Conservation (phyloP, 2,113 vertebrate genomes). For the Elgaria multicarinata region DNA sequence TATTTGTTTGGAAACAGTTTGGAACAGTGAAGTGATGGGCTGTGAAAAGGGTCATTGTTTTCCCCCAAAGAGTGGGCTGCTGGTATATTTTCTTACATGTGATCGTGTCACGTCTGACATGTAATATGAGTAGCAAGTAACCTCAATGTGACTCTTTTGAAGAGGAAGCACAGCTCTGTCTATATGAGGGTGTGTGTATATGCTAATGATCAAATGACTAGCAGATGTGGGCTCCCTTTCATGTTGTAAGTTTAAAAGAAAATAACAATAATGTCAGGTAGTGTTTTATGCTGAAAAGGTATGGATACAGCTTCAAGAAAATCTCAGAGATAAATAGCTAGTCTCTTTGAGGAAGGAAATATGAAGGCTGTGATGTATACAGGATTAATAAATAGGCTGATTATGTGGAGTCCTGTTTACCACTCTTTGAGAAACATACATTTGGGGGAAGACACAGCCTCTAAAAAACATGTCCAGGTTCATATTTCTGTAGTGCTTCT, state of each 20-base stretch:
- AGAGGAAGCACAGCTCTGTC: not conserved
- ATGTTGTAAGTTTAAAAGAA: constrained; percentile 19
- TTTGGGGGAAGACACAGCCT: constrained; percentile 4
- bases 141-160: not conserved
- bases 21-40: not conserved
- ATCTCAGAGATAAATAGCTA: constrained; percentile 27
- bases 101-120: not conserved
- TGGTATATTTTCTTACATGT: not conserved
- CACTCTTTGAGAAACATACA: not conserved
- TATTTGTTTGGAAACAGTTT: too few species aligned
- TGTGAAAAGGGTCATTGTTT: not conserved
- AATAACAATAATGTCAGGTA: not conserved
- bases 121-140: not conserved
- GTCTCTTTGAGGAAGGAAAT: constrained; percentile 6
- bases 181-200: not conserved
- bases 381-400: not conserved
- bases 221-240: constrained; percentile 12
- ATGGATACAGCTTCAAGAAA: constrained; percentile 5
- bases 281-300: constrained; percentile 15
- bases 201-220: not conserved
- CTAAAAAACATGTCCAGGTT: not conserved
- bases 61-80: not conserved
- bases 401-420: not conserved
- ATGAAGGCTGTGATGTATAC: constrained; percentile 13
- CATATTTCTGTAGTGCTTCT: not conserved